Conservation (phyloP, 35 echinoderm and acorn worm species). For the Lytechinus variegatus region DNA sequence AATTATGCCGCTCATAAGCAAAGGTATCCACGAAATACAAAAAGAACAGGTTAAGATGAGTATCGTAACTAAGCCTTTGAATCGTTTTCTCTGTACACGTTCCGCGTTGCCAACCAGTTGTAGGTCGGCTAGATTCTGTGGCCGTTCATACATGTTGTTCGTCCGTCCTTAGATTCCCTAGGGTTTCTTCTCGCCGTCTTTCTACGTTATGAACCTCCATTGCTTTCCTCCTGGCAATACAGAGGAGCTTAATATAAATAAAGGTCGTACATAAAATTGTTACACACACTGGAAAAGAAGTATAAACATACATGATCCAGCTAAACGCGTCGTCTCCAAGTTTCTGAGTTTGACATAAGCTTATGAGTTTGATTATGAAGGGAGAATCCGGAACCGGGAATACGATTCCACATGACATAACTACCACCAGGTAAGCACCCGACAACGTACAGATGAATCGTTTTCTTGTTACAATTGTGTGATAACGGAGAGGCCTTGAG, state of each 20-base stretch:
- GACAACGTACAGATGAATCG: not conserved
- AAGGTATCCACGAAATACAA: not conserved
- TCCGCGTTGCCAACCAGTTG: not conserved
- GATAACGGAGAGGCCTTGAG: not conserved
- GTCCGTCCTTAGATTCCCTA: not conserved
- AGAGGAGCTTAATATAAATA: not conserved
- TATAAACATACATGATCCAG: not conserved
- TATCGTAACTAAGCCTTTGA: not conserved
- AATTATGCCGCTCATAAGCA: not conserved
- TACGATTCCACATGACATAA: not conserved
- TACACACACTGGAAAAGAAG: not conserved
- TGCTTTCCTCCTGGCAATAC: not conserved
- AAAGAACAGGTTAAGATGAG: not conserved
- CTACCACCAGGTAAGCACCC: not conserved
- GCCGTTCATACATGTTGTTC: not conserved
- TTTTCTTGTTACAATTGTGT: not conserved
- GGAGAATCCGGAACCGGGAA: not conserved
- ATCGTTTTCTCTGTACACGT: not conserved
- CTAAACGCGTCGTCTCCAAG: not conserved
- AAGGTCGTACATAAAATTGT: not conserved
- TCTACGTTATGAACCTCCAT: not conserved
- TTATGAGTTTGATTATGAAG: not conserved
- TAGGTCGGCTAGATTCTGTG: not conserved
- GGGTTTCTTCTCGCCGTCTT: too few relatives aligned
- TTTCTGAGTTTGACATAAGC: not conserved